These are phyloP conservation scores for Plecotus auritus DNA, from an alignment of 2,113 vertebrate genomes.

Conservation along the genomic window DNA sequence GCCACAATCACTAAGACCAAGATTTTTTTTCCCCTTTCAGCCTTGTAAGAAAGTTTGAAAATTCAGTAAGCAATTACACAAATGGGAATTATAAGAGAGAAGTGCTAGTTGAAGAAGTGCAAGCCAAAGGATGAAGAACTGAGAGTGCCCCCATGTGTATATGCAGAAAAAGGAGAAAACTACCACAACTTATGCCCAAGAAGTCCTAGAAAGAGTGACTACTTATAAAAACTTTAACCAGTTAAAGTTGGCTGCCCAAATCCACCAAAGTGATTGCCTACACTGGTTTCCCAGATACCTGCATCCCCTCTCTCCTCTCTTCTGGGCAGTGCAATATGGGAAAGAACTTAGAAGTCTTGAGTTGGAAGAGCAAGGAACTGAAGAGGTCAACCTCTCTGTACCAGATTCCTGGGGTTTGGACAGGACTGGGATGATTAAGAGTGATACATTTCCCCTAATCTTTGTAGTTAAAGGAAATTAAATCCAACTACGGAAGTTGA, in stretches of 20 bases:
- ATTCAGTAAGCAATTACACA: neutral
- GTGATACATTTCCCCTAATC: neutral
- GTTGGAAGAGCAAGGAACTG: neutral
- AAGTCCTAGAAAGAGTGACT: neutral
- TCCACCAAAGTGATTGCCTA: neutral
- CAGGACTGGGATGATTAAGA: neutral
- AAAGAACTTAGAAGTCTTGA: neutral
- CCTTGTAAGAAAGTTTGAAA: neutral
- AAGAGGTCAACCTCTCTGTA: neutral
- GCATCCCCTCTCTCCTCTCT: neutral
- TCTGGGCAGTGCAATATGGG: neutral
- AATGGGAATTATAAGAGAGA: neutral
- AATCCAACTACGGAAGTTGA: constrained; percentile 24
- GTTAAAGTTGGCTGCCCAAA: neutral
- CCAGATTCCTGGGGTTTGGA: neutral
- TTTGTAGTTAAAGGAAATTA: constrained; percentile 16
- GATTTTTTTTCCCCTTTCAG: neutral
- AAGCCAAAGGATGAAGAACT: neutral
- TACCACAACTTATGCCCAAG: neutral
- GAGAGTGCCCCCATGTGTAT: neutral
- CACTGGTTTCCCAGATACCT: neutral
- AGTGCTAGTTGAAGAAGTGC: neutral
- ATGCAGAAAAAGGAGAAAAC: neutral
- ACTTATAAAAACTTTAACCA: neutral
- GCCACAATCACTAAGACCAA: neutral